Percentiles rank a stretch among this genome's conserved stretches.
Evolutionary conservation across 2,888 invertebrate genomes (phyloP).

Genomic region (Hirudinaria manillensis): DNA sequence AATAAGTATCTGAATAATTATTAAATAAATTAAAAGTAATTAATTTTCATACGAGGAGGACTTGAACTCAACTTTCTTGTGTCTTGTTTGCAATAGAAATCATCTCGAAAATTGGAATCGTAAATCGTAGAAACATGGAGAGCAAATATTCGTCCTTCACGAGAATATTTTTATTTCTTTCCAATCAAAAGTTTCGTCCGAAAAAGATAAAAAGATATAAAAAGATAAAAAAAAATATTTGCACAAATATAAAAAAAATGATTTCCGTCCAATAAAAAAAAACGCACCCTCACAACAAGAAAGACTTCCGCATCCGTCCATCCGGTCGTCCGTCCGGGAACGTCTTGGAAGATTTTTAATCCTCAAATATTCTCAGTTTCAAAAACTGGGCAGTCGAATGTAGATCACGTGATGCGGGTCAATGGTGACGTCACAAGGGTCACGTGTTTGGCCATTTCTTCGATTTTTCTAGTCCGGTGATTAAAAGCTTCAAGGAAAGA

Average conservation of each 20-base stretch:
- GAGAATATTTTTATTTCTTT: no score
- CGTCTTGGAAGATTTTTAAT: neutral
- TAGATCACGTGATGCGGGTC: constrained; percentile 20
- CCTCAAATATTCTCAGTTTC: constrained; percentile 11
- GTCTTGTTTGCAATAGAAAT: no score
- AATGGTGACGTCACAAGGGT: constrained; percentile 22
- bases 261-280: neutral
- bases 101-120: no score
- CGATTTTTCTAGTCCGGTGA: neutral
- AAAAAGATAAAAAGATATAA: no score
- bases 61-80: no score
- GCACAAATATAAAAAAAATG: neutral
- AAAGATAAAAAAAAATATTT: no score
- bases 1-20: no score
- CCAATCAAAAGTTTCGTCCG: no score
- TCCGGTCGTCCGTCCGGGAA: neutral
- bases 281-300: neutral
- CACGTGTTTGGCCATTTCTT: constrained; percentile 15
- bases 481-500: constrained; percentile 2
- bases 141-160: no score
- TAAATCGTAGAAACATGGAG: no score
- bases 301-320: neutral
- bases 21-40: no score
- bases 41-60: no score
- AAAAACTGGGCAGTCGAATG: constrained; percentile 11